Conservation (phyloP, 2,113 vertebrate species). For the Brachyistius frenatus region DNA sequence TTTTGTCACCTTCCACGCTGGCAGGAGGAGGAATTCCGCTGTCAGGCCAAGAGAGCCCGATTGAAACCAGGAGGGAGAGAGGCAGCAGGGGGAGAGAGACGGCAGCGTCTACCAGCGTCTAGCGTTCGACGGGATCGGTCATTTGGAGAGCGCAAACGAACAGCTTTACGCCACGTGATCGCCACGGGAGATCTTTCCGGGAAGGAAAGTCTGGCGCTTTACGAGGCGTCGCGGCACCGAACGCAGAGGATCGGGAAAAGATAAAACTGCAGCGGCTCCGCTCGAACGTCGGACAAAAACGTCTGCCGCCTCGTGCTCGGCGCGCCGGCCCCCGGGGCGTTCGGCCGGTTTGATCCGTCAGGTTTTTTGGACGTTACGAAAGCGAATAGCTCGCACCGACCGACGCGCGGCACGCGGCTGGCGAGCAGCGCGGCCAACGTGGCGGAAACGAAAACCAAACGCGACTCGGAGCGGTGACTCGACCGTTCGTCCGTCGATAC, state of each 20-base stretch:
- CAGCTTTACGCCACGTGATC: not conserved
- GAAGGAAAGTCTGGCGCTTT: conserved; percentile 9
- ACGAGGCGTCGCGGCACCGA: conserved; percentile 25
- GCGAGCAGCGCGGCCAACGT: too few relatives aligned
- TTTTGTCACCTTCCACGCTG: conserved; percentile 27
- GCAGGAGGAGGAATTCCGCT: conserved; percentile 21
- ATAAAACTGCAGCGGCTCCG: too few relatives aligned
- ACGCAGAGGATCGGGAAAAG: not conserved
- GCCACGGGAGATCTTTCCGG: not conserved
- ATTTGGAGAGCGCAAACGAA: conserved; percentile 28
- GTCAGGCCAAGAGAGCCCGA: conserved; percentile 42
- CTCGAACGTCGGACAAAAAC: too few relatives aligned
- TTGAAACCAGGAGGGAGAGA: conserved; percentile 62
- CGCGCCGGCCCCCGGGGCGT: too few relatives aligned
- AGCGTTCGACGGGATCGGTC: conserved; percentile 13
- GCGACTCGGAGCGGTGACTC: too few relatives aligned
- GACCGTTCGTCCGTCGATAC: too few relatives aligned
- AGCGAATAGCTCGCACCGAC: not conserved
- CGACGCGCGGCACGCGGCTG: not conserved
- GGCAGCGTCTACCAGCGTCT: conserved; percentile 36
- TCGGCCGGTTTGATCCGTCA: too few relatives aligned
- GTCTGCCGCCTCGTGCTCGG: too few relatives aligned
- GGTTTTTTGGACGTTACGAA: too few relatives aligned
- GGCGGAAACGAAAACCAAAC: too few relatives aligned
- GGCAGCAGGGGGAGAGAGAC: conserved; percentile 2